Percentiles rank a stretch among this genome's conserved stretches.
Conservation (phyloP, 2,888 invertebrate species). For the Norana najaformis region DNA sequence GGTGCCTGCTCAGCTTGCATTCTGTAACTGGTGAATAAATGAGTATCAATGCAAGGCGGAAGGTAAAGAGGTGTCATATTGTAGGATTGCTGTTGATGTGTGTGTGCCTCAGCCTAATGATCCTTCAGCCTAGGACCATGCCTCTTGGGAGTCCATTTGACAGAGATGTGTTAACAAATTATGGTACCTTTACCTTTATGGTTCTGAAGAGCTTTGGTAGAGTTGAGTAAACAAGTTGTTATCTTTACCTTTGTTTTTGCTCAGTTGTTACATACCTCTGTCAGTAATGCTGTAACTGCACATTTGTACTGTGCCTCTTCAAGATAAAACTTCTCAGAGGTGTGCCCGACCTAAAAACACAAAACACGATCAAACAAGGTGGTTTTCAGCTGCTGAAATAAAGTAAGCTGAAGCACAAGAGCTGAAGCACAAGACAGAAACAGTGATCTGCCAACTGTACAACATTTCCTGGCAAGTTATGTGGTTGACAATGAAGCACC, state of each 20-base stretch:
- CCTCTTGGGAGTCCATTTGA: neutral
- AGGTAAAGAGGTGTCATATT: neutral
- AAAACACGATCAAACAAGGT: neutral
- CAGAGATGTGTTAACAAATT: neutral
- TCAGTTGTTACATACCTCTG: neutral
- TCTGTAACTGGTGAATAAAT: too few species aligned
- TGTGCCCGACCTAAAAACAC: neutral
- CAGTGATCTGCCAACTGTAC: neutral
- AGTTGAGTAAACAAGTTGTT: neutral
- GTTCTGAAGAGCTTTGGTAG: neutral
- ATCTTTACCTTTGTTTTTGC: neutral
- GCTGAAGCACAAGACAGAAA: neutral
- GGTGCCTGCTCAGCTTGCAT: neutral
- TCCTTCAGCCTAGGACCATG: neutral
- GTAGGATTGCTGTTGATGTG: neutral
- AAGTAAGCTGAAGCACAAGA: neutral
- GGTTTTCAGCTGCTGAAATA: neutral
- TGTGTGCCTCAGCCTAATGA: neutral
- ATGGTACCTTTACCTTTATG: neutral
- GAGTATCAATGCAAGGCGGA: too few species aligned
- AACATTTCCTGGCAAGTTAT: neutral
- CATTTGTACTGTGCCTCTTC: neutral
- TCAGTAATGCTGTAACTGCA: neutral
- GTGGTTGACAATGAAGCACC: neutral
- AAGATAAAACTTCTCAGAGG: neutral